phyloP scores from a whole-genome alignment of 2,888 invertebrate genomes.

The Drosophila lutescens region DNA sequence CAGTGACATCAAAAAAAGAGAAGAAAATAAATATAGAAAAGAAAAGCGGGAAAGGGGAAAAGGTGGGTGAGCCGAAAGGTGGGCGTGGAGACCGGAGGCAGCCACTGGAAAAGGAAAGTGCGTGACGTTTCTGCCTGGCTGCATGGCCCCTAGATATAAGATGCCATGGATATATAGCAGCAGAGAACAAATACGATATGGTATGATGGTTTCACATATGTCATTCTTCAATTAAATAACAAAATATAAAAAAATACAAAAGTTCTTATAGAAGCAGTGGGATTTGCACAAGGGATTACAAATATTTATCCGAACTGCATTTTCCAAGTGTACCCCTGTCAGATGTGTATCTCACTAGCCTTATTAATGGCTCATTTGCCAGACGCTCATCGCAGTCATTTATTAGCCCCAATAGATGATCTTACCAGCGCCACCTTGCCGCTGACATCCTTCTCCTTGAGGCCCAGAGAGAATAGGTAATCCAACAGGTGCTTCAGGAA shows the following conservation, averaged over 20 bases:
- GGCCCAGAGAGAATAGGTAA: conserved; percentile 79
- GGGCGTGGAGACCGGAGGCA: conserved; percentile 45
- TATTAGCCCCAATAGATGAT: conserved; percentile 1
- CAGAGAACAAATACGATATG: no score
- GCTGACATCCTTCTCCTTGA: conserved; percentile 82
- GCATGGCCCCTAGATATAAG: conserved; percentile 5
- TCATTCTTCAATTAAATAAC: no score
- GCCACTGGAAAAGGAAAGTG: conserved; percentile 66
- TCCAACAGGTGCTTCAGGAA: conserved; percentile 82
- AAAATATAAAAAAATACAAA: no score
- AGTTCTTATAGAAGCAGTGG: no score
- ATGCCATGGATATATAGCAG: conserved; percentile 4
- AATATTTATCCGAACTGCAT: no score
- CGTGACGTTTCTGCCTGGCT: conserved; percentile 49
- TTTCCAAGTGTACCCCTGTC: background rate
- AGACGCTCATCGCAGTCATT: background rate
- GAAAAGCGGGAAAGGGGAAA: conserved; percentile 22
- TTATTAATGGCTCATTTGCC: conserved; percentile 17
- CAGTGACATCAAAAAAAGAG: conserved; percentile 15
- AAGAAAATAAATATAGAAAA: conserved; percentile 2
- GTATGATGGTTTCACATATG: no score
- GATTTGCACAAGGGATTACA: no score
- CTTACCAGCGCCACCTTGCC: conserved; percentile 84
- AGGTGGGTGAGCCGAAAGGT: conserved; percentile 22
- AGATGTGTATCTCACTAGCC: conserved; percentile 7